Base-by-base conservation (phyloP, 2,113 vertebrate species). In the Hippotragus niger region DNA sequence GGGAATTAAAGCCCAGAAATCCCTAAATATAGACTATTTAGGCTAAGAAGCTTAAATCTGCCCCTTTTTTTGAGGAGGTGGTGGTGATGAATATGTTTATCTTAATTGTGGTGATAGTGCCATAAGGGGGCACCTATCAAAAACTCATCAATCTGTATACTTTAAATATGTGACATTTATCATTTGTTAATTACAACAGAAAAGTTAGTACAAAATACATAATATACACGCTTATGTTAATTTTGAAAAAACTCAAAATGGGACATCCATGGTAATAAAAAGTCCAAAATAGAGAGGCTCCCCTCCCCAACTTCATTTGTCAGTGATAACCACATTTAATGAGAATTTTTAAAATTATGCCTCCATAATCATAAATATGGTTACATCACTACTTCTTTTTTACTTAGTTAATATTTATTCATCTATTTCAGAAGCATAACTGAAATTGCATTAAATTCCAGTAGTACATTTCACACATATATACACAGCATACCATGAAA, bases 91-190 rank as follows among this genome's bases (percentile, higher is more conserved):
- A 50, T 53, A 84, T 52, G 7, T 82, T 87, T 53, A 64, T 43
- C 78, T 64, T 74, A 67, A 91, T 17, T 87, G 40, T 40, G 40
- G 88, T 33, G n/a, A 62, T 23, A n/a, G 33, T n/a, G 91, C 88
- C 19, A 62, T 13, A 43, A 76, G 21, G 58, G n/a, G 43, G 17
- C n/a, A 80, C 50, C 57, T 60, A 86, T 95, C 45, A 81, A 94
- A 36, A 95, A 85, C 21, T 78, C 52, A 80, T 17, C 58, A 52
- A 57, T 67, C 19, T 86, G 36, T 80, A 58, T 12, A 78, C 12
- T 94, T 82, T 83, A 86, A 97, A 80, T 85, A 94, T 29, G 57
- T 67, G 55, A 92, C 40, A 45, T 84, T 83, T 97, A 80, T 78
- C 5, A 0, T n/a, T 43, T 80, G 33, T 85, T 55, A 94, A 76